A percentile compares a stretch with the other conserved stretches of the same genome.
These are phyloP conservation scores for Prenolepis imparis DNA, from an alignment of 2,888 invertebrate genomes.

Conservation along the genomic window DNA sequence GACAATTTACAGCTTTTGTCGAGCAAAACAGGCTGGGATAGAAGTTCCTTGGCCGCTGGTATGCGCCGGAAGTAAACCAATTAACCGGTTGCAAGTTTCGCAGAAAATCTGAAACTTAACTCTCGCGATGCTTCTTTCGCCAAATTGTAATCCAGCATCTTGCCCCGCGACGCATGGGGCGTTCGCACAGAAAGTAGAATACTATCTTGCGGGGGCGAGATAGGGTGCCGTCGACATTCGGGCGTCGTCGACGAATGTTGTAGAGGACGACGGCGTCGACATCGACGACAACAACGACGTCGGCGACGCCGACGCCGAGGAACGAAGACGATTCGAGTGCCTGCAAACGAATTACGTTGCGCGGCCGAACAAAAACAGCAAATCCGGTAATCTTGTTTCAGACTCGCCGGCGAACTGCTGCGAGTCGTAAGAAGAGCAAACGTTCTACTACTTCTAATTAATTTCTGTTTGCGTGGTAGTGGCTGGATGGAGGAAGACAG, in stretches of 20 bases:
- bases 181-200: slow-evolving; percentile 69
- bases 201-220: slow-evolving; percentile 37
- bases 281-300: slow-evolving; percentile 40
- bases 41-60: slow-evolving; percentile 77
- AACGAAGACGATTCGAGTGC: slow-evolving; percentile 74
- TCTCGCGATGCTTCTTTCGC: slow-evolving; percentile 74
- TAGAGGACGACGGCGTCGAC: slow-evolving; percentile 35
- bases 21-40: slow-evolving; percentile 70
- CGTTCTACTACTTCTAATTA: slow-evolving; percentile 79
- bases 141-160: slow-evolving; percentile 72
- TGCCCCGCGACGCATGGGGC: not conserved
- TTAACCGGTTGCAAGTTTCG: slow-evolving; percentile 77
- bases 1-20: slow-evolving; percentile 58
- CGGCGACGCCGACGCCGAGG: slow-evolving; percentile 42
- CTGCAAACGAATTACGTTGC: slow-evolving; percentile 79
- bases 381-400: slow-evolving; percentile 81
- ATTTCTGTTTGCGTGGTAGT: slow-evolving; percentile 77
- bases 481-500: slow-evolving; percentile 46
- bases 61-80: slow-evolving; percentile 80
- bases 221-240: slow-evolving; percentile 71
- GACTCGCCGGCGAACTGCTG: slow-evolving; percentile 70
- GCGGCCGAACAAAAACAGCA: slow-evolving; percentile 77
- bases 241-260: slow-evolving; percentile 67
- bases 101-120: slow-evolving; percentile 79
- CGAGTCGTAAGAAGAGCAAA: slow-evolving; percentile 72